These are phyloP conservation scores for Mizuhopecten yessoensis DNA, from an alignment of 1,140 invertebrate species.

Conservation along the genomic window DNA sequence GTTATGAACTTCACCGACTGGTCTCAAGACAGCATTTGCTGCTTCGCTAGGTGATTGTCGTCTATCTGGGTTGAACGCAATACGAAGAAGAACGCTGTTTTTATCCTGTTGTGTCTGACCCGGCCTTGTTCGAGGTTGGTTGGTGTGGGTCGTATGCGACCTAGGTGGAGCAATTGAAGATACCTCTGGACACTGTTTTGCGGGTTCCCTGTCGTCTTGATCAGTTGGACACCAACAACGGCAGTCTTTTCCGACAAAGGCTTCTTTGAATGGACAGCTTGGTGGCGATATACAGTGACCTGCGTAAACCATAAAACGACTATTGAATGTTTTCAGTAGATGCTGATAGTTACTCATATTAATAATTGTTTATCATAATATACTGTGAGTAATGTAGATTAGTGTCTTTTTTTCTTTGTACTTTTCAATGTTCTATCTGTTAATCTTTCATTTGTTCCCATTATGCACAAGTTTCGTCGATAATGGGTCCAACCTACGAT, in stretches of 20 bases:
- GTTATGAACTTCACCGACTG: neutral
- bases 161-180: neutral
- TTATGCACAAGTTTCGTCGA: too few species aligned
- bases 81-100: neutral
- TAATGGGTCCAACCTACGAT: too few species aligned
- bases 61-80: neutral
- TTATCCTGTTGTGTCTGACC: neutral
- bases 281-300: neutral
- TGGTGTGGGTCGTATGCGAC: neutral
- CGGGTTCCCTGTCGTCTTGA: neutral
- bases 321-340: neutral
- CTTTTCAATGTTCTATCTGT: too few species aligned
- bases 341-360: too few species aligned
- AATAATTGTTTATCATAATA: too few species aligned
- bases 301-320: too few species aligned
- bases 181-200: neutral
- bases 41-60: neutral
- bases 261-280: slow-evolving; percentile 15
- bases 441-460: too few species aligned
- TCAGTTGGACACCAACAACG: neutral
- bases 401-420: too few species aligned
- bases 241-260: slow-evolving; percentile 4
- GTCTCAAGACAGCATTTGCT: neutral
- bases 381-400: too few species aligned
- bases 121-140: neutral